phyloP scores from a whole-genome alignment of 2,888 invertebrate genomes.

The Coleophora deauratella region DNA sequence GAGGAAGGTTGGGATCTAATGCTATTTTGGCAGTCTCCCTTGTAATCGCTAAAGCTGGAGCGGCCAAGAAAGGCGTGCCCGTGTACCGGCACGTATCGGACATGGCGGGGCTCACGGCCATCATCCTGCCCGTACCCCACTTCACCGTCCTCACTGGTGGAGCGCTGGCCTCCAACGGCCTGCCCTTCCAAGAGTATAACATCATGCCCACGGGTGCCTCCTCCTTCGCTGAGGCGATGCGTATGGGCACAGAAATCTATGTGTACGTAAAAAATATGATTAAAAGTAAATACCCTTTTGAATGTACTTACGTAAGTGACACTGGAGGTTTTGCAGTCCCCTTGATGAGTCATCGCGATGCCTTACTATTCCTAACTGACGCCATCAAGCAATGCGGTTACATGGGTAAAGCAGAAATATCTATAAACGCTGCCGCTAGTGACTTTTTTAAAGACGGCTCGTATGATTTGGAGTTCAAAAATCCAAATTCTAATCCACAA shows the following conservation, averaged over 20 bases:
- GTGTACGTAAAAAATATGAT: slow-evolving; percentile 94
- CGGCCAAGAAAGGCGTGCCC: slow-evolving; percentile 92
- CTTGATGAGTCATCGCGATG: slow-evolving; percentile 94
- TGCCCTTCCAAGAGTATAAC: slow-evolving; percentile 97
- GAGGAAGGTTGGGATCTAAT: slow-evolving; percentile 95
- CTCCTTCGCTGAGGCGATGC: slow-evolving; percentile 96
- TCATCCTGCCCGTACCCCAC: slow-evolving; percentile 96
- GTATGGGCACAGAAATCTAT: slow-evolving; percentile 96
- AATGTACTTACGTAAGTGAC: slow-evolving; percentile 95
- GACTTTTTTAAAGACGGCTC: slow-evolving; percentile 90
- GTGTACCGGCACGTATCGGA: slow-evolving; percentile 95
- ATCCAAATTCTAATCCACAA: slow-evolving; percentile 88
- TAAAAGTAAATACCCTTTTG: slow-evolving; percentile 90
- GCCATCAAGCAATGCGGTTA: slow-evolving; percentile 96
- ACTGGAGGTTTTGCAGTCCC: slow-evolving; percentile 99
- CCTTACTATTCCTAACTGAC: slow-evolving; percentile 84
- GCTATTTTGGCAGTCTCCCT: slow-evolving; percentile 97
- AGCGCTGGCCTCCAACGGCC: slow-evolving; percentile 94
- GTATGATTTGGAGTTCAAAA: slow-evolving; percentile 99
- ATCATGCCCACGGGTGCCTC: slow-evolving; percentile 93
- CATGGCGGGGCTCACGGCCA: slow-evolving; percentile 89
- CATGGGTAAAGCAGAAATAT: slow-evolving; percentile 91
- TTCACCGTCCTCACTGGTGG: slow-evolving; percentile 99
- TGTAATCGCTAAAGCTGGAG: slow-evolving; percentile 97
- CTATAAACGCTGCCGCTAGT: slow-evolving; percentile 97